phyloP scores from a whole-genome alignment of 1,140 invertebrate genomes.

The Parapsyche elsis region DNA sequence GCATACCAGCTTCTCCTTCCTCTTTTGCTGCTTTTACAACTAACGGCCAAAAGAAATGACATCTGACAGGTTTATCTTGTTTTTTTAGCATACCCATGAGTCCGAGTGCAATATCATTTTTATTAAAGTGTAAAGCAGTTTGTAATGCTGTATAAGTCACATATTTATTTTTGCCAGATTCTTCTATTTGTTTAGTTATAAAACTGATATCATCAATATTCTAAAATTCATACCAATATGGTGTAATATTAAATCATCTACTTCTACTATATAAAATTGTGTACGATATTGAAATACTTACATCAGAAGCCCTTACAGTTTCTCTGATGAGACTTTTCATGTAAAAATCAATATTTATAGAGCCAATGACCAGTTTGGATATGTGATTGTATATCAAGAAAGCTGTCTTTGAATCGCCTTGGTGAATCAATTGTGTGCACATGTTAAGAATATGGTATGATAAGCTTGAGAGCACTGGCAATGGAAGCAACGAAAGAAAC shows the following conservation, averaged over 20 bases:
- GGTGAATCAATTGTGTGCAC: slow-evolving; percentile 61
- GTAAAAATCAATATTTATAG: slow-evolving; percentile 33
- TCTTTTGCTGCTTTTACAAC: slow-evolving; percentile 60
- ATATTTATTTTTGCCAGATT: slow-evolving; percentile 57
- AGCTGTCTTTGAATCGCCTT: slow-evolving; percentile 62
- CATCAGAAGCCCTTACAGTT: slow-evolving; percentile 64
- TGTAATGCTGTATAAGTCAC: slow-evolving; percentile 62
- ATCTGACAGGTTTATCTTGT: slow-evolving; percentile 62
- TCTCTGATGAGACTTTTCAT: slow-evolving; percentile 60
- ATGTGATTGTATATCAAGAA: slow-evolving; percentile 62
- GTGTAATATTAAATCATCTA: no score
- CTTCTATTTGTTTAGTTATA: slow-evolving; percentile 61
- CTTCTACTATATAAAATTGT: no score
- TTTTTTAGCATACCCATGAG: slow-evolving; percentile 67
- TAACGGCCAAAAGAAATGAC: slow-evolving; percentile 73
- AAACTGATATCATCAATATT: slow-evolving; percentile 57
- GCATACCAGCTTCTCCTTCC: slow-evolving; percentile 64
- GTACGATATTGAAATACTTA: slow-evolving; percentile 53
- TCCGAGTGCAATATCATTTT: slow-evolving; percentile 62
- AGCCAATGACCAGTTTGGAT: slow-evolving; percentile 54
- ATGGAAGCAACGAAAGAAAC: slow-evolving; percentile 60
- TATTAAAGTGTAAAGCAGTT: slow-evolving; percentile 60
- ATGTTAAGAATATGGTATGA: slow-evolving; percentile 64
- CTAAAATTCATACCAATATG: no score
- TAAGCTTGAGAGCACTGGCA: slow-evolving; percentile 58